Evolutionary conservation across 2,797 vertebrate species (phyloP).

Genomic region (Anguilla anguilla): DNA sequence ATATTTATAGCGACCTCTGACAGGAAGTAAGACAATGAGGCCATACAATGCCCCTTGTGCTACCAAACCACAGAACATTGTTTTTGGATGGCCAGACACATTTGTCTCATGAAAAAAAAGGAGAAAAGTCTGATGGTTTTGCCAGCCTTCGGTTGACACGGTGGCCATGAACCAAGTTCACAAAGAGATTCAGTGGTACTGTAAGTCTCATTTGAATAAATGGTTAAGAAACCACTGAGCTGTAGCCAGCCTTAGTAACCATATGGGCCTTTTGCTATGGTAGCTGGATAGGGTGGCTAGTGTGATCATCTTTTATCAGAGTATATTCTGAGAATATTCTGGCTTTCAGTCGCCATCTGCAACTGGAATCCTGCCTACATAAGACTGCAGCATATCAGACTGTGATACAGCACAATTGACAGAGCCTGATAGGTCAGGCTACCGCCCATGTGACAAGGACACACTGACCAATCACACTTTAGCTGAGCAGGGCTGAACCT

Average conservation of each 20-base stretch:
- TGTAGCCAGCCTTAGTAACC: neutral
- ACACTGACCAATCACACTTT: neutral
- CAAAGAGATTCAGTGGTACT: neutral
- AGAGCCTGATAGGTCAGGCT: neutral
- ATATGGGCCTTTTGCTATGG: neutral
- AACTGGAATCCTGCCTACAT: neutral
- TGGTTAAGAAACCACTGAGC: neutral
- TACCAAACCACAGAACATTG: neutral
- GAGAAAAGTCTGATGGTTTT: neutral
- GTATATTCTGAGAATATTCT: neutral
- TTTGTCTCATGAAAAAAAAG: neutral
- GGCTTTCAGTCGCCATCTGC: neutral
- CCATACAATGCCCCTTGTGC: neutral
- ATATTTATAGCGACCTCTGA: neutral
- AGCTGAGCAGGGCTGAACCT: neutral
- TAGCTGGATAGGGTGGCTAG: neutral
- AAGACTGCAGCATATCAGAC: neutral
- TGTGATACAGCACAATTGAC: neutral
- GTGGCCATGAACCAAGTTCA: neutral
- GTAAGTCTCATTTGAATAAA: neutral
- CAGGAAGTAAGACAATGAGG: neutral
- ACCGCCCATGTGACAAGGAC: neutral
- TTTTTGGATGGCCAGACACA: neutral
- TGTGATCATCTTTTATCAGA: too few relatives aligned
- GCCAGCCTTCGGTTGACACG: neutral